Evolutionary conservation across 2,888 invertebrate species (phyloP), one percentile per base, ranked within the genome.

Genomic region (Gordius sp.): DNA sequence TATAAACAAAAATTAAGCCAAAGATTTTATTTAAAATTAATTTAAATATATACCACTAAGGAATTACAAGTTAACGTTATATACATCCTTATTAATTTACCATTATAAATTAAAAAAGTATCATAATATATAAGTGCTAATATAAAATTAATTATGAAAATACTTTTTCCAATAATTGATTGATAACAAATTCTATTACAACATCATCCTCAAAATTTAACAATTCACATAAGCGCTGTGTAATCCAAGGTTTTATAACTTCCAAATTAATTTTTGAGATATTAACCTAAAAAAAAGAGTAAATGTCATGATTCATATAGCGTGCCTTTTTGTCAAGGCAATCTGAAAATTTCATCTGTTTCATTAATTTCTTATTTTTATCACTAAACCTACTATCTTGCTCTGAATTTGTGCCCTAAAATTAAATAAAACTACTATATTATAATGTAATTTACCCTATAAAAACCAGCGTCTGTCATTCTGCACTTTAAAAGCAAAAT

Each of bases 361-460:
- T 93, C 73, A 99, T 78, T 56, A 97, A 75, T 69, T 97, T 99
- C 73, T 97, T 93, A 73, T 93, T 91, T 73, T 99, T 99, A 72
- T 99, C 93, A 68, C 89, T 83, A 74, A 99, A 99, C 67, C 97
- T 80, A 66, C 86, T 91, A 72, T 97, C 97, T 73, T 99, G 97
- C 71, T 93, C 91, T 60, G 91, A 82, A 66, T 82, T 89, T 28
- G 93, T 97, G 62, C 97, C 97, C 91, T 93, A 66, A 55, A n/a
- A n/a, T n/a, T n/a, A n/a, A n/a, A 69, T 68, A 59, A 58, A 59
- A 57, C 8, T 8, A 20, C 13, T 28, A 54, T 54, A 20, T 41
- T 52, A 41, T 2, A 28, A n/a, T 16, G 4, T 27, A 24, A 20
- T 18, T n/a, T 47, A 47, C 47, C 47, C 47, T 47, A 47, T 47